These are phyloP conservation scores for Argyresthia goedartella DNA, from an alignment of 2,888 invertebrate species.

Conservation along the genomic window DNA sequence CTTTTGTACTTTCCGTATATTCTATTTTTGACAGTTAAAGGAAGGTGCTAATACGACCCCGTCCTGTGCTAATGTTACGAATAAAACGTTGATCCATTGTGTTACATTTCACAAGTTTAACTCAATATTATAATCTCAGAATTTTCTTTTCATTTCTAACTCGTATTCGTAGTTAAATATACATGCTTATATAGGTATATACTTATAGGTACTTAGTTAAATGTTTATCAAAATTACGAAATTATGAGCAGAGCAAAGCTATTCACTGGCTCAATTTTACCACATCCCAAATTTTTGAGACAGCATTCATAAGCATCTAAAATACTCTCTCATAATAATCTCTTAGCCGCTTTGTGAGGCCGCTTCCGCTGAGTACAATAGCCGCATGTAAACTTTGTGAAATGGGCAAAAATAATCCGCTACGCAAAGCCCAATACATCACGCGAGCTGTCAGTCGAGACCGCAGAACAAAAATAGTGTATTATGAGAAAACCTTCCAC, in stretches of 20 bases:
- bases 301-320: conserved; percentile 41
- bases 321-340: conserved; percentile 49
- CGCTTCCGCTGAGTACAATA: conserved; percentile 64
- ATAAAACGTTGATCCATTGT: too few relatives aligned
- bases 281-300: neutral
- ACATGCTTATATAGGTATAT: too few relatives aligned
- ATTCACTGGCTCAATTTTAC: neutral
- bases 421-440: conserved; percentile 60
- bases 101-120: too few relatives aligned
- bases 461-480: conserved; percentile 68
- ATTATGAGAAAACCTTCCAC: conserved; percentile 41
- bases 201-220: too few relatives aligned
- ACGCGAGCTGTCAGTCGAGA: conserved; percentile 63
- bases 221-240: too few relatives aligned
- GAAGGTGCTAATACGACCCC: neutral
- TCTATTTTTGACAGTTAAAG: conserved; percentile 12
- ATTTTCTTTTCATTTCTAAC: too few relatives aligned
- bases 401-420: conserved; percentile 69
- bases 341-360: conserved; percentile 50
- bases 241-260: too few relatives aligned
- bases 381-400: conserved; percentile 67
- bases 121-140: too few relatives aligned
- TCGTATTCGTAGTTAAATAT: too few relatives aligned
- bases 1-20: conserved; percentile 13
- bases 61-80: too few relatives aligned